These are phyloP conservation scores for Hartigia nigra DNA, from an alignment of 2,888 invertebrate species.

Conservation along the genomic window DNA sequence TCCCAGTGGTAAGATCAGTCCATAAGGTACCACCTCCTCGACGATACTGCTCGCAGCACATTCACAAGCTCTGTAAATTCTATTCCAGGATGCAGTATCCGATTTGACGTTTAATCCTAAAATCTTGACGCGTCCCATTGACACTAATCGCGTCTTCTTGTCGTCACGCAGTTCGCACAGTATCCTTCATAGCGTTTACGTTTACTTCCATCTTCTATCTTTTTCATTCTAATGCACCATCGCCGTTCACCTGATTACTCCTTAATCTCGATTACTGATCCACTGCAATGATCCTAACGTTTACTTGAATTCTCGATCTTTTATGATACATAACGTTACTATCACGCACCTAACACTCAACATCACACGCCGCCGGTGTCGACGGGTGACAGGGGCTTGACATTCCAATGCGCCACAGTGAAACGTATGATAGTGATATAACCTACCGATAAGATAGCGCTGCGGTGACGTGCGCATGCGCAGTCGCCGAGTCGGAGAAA, in stretches of 20 bases:
- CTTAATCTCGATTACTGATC: neutral
- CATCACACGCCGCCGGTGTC: constrained; percentile 20
- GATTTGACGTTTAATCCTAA: neutral
- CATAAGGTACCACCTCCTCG: constrained; percentile 14
- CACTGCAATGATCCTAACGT: neutral
- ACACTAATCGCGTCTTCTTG: neutral
- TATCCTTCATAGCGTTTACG: neutral
- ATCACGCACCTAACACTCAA: neutral
- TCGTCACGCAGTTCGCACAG: neutral
- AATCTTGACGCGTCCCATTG: constrained; percentile 14
- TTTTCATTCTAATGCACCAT: neutral
- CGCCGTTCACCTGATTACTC: neutral
- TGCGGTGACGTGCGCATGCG: too few relatives aligned
- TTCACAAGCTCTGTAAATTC: constrained; percentile 27
- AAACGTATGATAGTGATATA: too few relatives aligned
- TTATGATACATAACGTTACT: neutral
- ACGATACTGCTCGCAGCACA: constrained; percentile 59
- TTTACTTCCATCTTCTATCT: neutral
- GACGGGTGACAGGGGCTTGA: constrained; percentile 28
- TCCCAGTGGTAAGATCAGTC: neutral
- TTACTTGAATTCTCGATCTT: neutral
- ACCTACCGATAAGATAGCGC: too few relatives aligned
- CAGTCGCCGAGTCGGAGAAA: too few relatives aligned
- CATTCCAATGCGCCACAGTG: too few relatives aligned
- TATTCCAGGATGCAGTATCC: neutral